A percentile compares a stretch with the other conserved stretches of the same genome.
phyloP scores from a whole-genome alignment of 2,113 vertebrate species.

The Callionymus lyra region DNA sequence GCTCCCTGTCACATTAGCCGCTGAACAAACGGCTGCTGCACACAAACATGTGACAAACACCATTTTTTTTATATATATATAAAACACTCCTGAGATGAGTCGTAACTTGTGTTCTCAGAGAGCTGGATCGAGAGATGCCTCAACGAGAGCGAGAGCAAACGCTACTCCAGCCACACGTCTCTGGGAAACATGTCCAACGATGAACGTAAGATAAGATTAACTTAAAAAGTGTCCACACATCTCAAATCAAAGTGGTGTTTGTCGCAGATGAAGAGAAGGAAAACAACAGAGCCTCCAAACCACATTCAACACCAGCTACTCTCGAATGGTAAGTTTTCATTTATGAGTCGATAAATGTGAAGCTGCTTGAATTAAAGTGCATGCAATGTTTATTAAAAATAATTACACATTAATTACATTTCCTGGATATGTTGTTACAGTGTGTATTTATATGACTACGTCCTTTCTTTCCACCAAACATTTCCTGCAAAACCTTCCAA shows the following conservation, averaged over 20 bases:
- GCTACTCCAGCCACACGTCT: constrained; percentile 92
- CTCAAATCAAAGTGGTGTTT: constrained; percentile 6
- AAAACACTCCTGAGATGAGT: no score
- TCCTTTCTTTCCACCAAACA: no score
- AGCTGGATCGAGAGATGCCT: constrained; percentile 99
- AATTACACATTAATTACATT: no score
- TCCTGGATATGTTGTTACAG: no score
- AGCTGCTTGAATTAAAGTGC: no score
- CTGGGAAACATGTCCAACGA: constrained; percentile 96
- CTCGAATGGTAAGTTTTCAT: constrained; percentile 82
- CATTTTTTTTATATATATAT: not conserved
- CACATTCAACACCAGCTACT: constrained; percentile 95
- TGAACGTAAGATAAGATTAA: constrained; percentile 87
- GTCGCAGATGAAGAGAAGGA: constrained; percentile 95
- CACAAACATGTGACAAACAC: not conserved
- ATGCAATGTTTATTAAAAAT: no score
- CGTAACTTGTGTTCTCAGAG: constrained; percentile 69
- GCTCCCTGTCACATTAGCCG: constrained; percentile 37
- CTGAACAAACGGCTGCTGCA: constrained; percentile 13
- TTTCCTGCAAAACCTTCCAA: no score
- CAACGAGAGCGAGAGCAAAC: constrained; percentile 95
- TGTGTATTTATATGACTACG: no score
- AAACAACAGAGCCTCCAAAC: constrained; percentile 95
- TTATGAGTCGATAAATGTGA: no score
- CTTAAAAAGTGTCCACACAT: not conserved